Percentiles rank a stretch among this genome's conserved stretches.
Conservation (phyloP, 2,888 invertebrate genomes). For the Plebejus argus region DNA sequence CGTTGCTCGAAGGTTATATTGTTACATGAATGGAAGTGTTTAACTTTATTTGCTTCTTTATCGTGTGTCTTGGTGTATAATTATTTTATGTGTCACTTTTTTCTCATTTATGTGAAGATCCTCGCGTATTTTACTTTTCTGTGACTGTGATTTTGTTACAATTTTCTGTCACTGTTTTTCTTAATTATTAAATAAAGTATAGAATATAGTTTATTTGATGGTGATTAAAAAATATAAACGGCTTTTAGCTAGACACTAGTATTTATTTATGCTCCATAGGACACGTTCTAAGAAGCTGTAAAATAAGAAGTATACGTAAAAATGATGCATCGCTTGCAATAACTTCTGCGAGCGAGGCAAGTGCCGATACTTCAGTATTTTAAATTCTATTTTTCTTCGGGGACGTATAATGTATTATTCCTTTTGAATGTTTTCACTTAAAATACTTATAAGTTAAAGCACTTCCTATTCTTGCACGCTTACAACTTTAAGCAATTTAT, state of each 20-base stretch:
- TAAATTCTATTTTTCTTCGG: conserved; percentile 22
- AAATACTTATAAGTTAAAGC: neutral
- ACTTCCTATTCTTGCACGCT: neutral
- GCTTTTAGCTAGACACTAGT: neutral
- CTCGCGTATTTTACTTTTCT: neutral
- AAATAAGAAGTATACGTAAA: neutral
- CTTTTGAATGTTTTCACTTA: conserved; percentile 15
- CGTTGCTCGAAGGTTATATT: neutral
- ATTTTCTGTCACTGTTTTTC: neutral
- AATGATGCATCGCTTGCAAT: conserved; percentile 13
- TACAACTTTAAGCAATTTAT: neutral
- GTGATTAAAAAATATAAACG: neutral
- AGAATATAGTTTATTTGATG: neutral
- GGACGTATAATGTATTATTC: conserved; percentile 20
- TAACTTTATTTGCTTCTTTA: neutral
- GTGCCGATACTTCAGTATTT: conserved; percentile 29
- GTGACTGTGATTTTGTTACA: neutral
- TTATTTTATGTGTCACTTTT: neutral
- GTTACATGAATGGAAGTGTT: conserved; percentile 5
- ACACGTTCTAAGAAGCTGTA: neutral
- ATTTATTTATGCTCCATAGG: neutral
- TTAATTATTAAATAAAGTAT: neutral
- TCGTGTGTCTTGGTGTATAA: neutral
- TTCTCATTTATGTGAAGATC: neutral
- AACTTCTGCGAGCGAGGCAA: conserved; percentile 18